Evolutionary conservation across 2,797 vertebrate species (phyloP), one percentile per base, ranked within the genome.

Genomic region (Cyclopterus lumpus): DNA sequence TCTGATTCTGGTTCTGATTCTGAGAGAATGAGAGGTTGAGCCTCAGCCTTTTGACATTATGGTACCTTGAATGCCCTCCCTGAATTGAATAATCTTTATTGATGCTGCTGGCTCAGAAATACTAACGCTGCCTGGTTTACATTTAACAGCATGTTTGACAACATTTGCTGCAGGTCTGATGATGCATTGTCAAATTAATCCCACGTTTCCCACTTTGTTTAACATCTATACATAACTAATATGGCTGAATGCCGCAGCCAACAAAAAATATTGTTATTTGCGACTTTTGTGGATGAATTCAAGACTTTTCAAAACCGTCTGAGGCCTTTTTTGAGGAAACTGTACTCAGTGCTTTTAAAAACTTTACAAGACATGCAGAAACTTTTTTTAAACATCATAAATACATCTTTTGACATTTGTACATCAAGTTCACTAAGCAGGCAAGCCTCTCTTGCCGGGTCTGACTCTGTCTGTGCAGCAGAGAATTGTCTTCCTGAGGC

Each of bases 401-500:
- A 38, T 34, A 10, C 22, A 69, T 44, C 1, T 30, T 71, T 18
- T 69, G 2, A 61, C 12, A 34, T 11, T 1, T 57, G 2, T 22
- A n/a, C n/a, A n/a, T n/a, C n/a, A n/a, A n/a, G n/a, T 53, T 80
- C 3, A 71, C 22, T 30, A 53, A 51, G 8, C 40, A 59, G 34
- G 44, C 59, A 72, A 81, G 16, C 15, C 18, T 38, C 30, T 69
- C 44, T 67, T 0, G 9, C 8, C 2, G 0, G 57, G 22, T 49
- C 60, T 79, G 10, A 75, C 20, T 68, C 55, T 80, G 7, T 71
- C 30, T 40, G 65, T 78, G 68, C 53, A 88, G 75, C 81, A 89
- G 55, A 76, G 59, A 11, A 94, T 57, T 0, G 24, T 58, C 75
- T 82, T 91, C 34, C 59, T 20, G 5, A 94, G 86, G 79, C 86